Percentiles rank a stretch among this genome's conserved stretches.
Conservation (phyloP, 2,113 vertebrate genomes). For the Otolemur garnettii region DNA sequence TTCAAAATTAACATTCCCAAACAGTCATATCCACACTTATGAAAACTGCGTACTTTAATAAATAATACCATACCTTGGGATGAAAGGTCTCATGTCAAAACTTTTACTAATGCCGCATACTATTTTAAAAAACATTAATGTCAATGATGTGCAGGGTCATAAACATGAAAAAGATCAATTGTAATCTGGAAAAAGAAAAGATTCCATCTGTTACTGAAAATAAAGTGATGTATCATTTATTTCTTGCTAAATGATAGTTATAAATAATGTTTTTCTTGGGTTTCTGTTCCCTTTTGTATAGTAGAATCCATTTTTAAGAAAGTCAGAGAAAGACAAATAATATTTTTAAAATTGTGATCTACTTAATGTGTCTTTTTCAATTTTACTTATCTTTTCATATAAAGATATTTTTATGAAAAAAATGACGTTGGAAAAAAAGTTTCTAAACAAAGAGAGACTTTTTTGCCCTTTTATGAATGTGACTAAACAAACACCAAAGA, state of each 20-base stretch:
- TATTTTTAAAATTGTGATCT: slow-evolving; percentile 70
- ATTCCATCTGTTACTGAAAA: slow-evolving; percentile 66
- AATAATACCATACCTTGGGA: not conserved
- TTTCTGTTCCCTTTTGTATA: slow-evolving; percentile 41
- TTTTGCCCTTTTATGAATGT: slow-evolving; percentile 72
- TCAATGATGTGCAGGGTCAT: slow-evolving; percentile 3
- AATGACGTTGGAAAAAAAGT: slow-evolving; percentile 54
- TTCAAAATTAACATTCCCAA: slow-evolving; percentile 38
- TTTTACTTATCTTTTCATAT: slow-evolving; percentile 73
- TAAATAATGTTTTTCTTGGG: slow-evolving; percentile 38
- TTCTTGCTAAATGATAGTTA: slow-evolving; percentile 52
- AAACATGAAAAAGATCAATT: slow-evolving; percentile 72
- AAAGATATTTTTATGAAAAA: slow-evolving; percentile 68
- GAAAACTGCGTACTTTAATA: not conserved
- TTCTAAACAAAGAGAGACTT: slow-evolving; percentile 63
- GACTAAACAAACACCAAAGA: slow-evolving; percentile 71
- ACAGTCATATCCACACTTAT: not conserved
- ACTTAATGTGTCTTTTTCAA: slow-evolving; percentile 70
- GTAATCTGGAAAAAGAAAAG: slow-evolving; percentile 64
- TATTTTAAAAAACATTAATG: slow-evolving; percentile 52
- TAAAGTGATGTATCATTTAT: slow-evolving; percentile 69
- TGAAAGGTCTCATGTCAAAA: slow-evolving; percentile 33
- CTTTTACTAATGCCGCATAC: not conserved
- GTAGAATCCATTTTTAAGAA: slow-evolving; percentile 58
- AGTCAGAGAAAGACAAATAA: slow-evolving; percentile 63